These are phyloP conservation scores for Amorpha juglandis DNA, from an alignment of 2,888 invertebrate genomes.

Conservation along the genomic window DNA sequence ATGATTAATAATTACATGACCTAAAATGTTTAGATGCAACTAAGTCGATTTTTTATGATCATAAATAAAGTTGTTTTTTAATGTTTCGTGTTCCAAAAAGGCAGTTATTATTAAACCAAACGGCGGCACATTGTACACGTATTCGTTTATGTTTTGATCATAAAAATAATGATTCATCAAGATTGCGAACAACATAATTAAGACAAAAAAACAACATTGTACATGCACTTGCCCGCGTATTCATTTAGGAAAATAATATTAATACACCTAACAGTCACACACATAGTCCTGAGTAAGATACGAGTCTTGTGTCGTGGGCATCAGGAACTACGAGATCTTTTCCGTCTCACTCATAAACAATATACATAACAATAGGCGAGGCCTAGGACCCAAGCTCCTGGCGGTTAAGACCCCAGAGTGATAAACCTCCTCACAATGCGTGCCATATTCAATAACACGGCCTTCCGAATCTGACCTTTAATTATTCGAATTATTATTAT, in stretches of 20 bases:
- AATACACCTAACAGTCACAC: too few species aligned
- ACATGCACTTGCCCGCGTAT: constrained; percentile 1
- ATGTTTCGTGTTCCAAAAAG: neutral
- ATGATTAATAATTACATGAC: neutral
- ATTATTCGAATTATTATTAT: too few species aligned
- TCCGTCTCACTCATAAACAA: too few species aligned
- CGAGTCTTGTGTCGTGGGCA: too few species aligned
- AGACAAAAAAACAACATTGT: constrained; percentile 29
- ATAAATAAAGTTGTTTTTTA: neutral
- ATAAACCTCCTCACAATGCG: too few species aligned
- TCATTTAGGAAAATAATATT: neutral
- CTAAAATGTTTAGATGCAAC: neutral
- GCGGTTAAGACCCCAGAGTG: too few species aligned
- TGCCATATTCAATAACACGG: too few species aligned
- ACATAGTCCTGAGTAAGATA: too few species aligned
- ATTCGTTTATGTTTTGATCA: constrained; percentile 18
- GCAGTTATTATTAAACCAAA: constrained; percentile 12
- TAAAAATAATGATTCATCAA: constrained; percentile 30
- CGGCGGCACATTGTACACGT: constrained; percentile 17
- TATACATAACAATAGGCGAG: too few species aligned
- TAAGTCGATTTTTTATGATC: neutral
- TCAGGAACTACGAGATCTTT: too few species aligned
- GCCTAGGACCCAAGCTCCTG: too few species aligned
- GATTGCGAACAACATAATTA: constrained; percentile 36
- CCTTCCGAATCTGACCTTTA: too few species aligned